Evolutionary conservation across 2,888 invertebrate species (phyloP).

Genomic region (Drosophila anomalata): DNA sequence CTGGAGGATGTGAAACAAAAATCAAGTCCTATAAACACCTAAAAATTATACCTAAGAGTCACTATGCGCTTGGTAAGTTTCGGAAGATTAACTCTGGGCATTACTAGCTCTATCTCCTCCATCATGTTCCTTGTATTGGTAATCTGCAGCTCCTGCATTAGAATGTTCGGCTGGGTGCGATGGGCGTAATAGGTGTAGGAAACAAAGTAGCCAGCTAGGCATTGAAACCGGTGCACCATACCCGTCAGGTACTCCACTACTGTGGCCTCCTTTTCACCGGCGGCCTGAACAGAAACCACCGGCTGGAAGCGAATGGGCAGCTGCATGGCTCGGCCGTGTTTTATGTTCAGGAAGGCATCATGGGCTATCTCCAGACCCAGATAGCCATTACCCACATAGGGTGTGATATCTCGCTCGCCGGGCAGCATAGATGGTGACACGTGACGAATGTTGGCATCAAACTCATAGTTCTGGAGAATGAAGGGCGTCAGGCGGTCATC

Average conservation of each 20-base stretch:
- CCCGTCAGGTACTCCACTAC: conserved; percentile 89
- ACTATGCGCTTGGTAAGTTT: conserved; percentile 71
- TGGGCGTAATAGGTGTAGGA: conserved; percentile 91
- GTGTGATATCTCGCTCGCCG: conserved; percentile 87
- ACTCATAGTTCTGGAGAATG: conserved; percentile 86
- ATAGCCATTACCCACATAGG: conserved; percentile 91
- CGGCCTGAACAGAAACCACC: conserved; percentile 84
- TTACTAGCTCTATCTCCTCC: conserved; percentile 86
- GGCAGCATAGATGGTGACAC: conserved; percentile 84
- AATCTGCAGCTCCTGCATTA: conserved; percentile 92
- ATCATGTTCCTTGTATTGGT: conserved; percentile 88
- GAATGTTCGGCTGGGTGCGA: conserved; percentile 89
- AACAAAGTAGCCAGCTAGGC: conserved; percentile 87
- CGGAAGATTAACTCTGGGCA: conserved; percentile 85
- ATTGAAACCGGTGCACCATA: conserved; percentile 88
- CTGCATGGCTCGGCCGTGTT: conserved; percentile 87
- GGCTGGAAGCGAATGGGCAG: conserved; percentile 89
- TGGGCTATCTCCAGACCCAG: conserved; percentile 88
- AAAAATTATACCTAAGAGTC: conserved; percentile 51
- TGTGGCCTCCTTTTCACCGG: conserved; percentile 86
- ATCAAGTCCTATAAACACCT: too few species aligned
- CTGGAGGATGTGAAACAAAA: too few species aligned
- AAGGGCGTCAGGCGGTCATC: conserved; percentile 87
- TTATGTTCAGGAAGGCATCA: conserved; percentile 88
- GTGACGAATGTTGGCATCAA: conserved; percentile 88